Base-by-base conservation (phyloP, 1,140 invertebrate genomes). In the Drosophila melanica region DNA sequence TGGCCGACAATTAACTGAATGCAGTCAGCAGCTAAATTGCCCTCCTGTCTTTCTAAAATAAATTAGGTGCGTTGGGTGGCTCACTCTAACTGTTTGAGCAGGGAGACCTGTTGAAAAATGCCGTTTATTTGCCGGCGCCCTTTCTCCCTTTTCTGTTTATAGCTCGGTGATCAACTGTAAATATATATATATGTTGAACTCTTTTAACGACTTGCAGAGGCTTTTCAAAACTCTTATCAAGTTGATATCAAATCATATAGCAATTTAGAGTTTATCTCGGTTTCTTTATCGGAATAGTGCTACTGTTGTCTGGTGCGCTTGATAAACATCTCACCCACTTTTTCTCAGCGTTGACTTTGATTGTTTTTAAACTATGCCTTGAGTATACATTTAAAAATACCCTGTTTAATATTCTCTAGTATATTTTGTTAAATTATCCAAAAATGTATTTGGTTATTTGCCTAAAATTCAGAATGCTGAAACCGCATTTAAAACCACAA, bases 61-160 rank as follows among this genome's bases (percentile, higher is more conserved):
- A 9, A 4, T 35, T 60, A 12, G 8, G n/a, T 12, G 14, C 27
- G 30, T 20, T 50, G 33, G 37, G 10, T 27, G 37, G 44, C 10
- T 50, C 9, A 23, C 18, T 41, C 16, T 3, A 1, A 3, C 20
- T 72, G 54, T 71, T 71, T 71, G 69, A 20, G 12, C 62, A 54
- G 55, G 55, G 54, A 54, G 60, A 73, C 70, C 55, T 54, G 65
- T 73, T 73, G 55, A 68, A 53, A 68, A 48, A 60, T 10, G 4
- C 16, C 9, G 33, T 58, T 57, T 71, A 55, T 72, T 72, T 67
- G 64, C 18, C 33, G 54, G 37, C 37, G 42, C 50, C 10, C n/a
- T n/a, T n/a, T 23, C 33, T 11, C n/a, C 35, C 20, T 12, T 14
- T 48, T 6, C 14, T 44, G 4, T 20, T 16, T 37, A 12, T 37